Percentiles rank a stretch among this genome's conserved stretches.
Conservation (phyloP, 30 jellyfish, hydroid and myxozoan genomes). For the Hydractinia echinata region DNA sequence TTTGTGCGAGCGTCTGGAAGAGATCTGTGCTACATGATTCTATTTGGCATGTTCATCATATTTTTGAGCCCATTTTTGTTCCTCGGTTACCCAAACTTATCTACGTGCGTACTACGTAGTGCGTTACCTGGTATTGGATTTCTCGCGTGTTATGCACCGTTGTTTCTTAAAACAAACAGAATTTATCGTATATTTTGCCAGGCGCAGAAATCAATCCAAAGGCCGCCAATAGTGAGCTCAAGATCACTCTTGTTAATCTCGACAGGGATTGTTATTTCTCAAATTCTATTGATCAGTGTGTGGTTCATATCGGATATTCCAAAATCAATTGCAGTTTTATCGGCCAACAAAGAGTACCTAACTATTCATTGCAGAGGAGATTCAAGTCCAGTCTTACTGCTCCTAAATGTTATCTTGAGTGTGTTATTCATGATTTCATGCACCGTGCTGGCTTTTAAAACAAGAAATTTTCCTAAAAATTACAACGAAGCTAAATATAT, state of each 20-base stretch:
- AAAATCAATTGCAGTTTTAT: conserved; percentile 39
- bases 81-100: conserved; percentile 9
- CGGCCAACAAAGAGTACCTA: conserved; percentile 23
- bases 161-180: conserved; percentile 75
- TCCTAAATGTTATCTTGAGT: conserved; percentile 53
- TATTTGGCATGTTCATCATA: conserved; percentile 27
- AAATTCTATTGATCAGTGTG: conserved; percentile 54
- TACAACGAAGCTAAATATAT: conserved; percentile 83
- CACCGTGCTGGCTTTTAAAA: conserved; percentile 73
- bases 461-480: conserved; percentile 90
- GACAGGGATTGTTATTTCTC: conserved; percentile 48
- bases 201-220: conserved; percentile 46
- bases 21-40: conserved; percentile 38
- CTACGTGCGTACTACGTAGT: conserved; percentile 22
- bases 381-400: conserved; percentile 27
- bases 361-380: conserved; percentile 52
- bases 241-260: conserved; percentile 52
- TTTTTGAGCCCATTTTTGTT: conserved; percentile 32
- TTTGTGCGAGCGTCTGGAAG: conserved; percentile 42
- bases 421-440: conserved; percentile 76
- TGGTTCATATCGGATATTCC: conserved; percentile 50
- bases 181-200: conserved; percentile 69
- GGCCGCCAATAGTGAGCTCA: conserved; percentile 75
- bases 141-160: conserved; percentile 62
- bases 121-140: conserved; percentile 70